Evolutionary conservation across 2,888 invertebrate species (phyloP).

Genomic region (Phytoseiulus persimilis): DNA sequence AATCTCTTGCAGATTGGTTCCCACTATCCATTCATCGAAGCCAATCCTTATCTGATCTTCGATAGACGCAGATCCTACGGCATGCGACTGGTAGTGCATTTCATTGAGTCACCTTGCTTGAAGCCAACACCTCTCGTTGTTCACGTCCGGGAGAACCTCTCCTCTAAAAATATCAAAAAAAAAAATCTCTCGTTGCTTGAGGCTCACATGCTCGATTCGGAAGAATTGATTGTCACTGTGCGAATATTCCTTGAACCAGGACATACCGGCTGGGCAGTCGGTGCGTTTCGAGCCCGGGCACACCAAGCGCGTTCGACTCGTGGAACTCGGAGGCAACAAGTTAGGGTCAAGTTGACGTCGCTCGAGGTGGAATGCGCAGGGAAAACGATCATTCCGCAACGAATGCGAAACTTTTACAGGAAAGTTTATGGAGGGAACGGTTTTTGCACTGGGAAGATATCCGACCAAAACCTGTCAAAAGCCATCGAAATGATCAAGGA

Average conservation of each 20-base stretch:
- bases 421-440: slow-evolving; percentile 49
- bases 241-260: slow-evolving; percentile 44
- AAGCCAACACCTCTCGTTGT: too few relatives aligned
- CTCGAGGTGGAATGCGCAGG: neutral
- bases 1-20: slow-evolving; percentile 47
- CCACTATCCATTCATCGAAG: slow-evolving; percentile 50
- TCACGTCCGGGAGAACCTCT: too few relatives aligned
- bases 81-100: slow-evolving; percentile 48
- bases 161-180: too few relatives aligned
- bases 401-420: too few relatives aligned
- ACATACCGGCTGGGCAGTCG: slow-evolving; percentile 49
- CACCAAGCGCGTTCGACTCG: slow-evolving; percentile 47
- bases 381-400: too few relatives aligned
- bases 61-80: slow-evolving; percentile 49
- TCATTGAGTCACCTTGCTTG: too few relatives aligned
- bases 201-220: too few relatives aligned
- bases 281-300: slow-evolving; percentile 50
- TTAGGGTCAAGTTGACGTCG: slow-evolving; percentile 42
- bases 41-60: slow-evolving; percentile 49
- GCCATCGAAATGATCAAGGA: slow-evolving; percentile 46
- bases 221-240: neutral
- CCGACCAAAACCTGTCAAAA: slow-evolving; percentile 43
- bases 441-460: slow-evolving; percentile 48
- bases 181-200: too few relatives aligned
- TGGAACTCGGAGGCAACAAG: slow-evolving; percentile 49